These are phyloP conservation scores for Crocodylus rhombifer DNA, from an alignment of 2,797 vertebrate species.

Conservation along the genomic window DNA sequence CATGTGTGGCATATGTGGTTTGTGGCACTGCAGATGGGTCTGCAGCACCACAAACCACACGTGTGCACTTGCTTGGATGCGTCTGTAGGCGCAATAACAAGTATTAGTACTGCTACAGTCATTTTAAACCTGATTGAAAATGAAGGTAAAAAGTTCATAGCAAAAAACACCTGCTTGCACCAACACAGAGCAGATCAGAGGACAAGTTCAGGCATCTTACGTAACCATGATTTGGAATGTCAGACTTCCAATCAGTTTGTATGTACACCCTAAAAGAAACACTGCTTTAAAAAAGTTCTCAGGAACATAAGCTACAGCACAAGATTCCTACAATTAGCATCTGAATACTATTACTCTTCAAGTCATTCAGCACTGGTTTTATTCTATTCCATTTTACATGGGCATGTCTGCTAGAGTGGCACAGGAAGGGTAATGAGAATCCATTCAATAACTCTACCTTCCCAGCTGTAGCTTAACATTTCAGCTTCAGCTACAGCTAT, in stretches of 20 bases:
- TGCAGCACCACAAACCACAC: too few species aligned
- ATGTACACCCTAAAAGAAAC: not conserved
- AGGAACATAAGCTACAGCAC: not conserved
- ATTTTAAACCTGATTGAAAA: rapidly evolving
- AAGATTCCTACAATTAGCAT: not conserved
- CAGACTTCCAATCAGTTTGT: too few species aligned
- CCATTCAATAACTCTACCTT: constrained; percentile 49
- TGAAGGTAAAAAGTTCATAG: rapidly evolving
- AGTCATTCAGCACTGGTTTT: not conserved
- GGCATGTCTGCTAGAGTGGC: not conserved
- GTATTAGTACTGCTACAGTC: too few species aligned
- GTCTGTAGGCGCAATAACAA: too few species aligned
- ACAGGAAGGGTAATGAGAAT: constrained; percentile 37
- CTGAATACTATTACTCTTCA: not conserved
- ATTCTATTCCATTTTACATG: constrained; percentile 18
- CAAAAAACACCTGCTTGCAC: not conserved
- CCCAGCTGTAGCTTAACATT: constrained; percentile 58
- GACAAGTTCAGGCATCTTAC: not conserved
- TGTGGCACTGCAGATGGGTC: too few species aligned
- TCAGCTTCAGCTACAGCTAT: constrained; percentile 70
- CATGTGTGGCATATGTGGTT: too few species aligned
- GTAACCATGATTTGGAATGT: not conserved
- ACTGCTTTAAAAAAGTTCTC: not conserved
- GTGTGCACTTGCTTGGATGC: too few species aligned
- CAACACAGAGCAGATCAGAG: not conserved